Percentiles rank a stretch among this genome's conserved stretches.
Conservation (phyloP, 2,888 invertebrate genomes). For the Hypomecis punctinalis region DNA sequence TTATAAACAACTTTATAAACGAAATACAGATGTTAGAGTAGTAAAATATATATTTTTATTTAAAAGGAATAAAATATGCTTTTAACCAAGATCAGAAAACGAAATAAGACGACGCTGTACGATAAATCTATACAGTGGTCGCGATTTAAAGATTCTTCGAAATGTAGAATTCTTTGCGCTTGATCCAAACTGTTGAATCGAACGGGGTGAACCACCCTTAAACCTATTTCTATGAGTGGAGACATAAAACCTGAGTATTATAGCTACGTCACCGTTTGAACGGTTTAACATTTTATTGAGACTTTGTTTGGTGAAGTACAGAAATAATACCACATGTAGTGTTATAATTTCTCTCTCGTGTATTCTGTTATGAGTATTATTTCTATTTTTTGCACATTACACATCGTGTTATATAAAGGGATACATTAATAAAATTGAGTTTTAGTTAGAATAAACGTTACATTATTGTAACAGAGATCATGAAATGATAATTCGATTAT, state of each 20-base stretch:
- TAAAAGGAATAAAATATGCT: too few relatives aligned
- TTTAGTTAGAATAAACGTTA: too few relatives aligned
- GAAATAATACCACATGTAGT: not conserved
- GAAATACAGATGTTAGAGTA: too few relatives aligned
- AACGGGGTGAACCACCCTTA: constrained; percentile 31
- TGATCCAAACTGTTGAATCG: constrained; percentile 15
- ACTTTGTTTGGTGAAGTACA: constrained; percentile 5
- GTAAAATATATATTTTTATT: too few relatives aligned
- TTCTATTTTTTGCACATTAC: too few relatives aligned
- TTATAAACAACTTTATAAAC: too few relatives aligned
- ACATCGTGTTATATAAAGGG: too few relatives aligned
- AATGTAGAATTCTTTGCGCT: constrained; percentile 17
- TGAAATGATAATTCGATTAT: too few relatives aligned
- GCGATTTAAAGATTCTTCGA: constrained; percentile 3
- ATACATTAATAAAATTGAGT: too few relatives aligned
- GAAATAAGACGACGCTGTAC: not conserved
- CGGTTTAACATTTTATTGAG: constrained; percentile 36
- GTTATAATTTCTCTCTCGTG: not conserved
- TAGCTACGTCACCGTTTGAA: constrained; percentile 32
- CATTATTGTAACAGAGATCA: too few relatives aligned
- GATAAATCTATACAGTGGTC: not conserved
- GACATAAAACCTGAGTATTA: constrained; percentile 22
- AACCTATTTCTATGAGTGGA: not conserved
- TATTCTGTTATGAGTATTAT: not conserved
- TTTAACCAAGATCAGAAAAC: not conserved